Conservation (phyloP, 2,888 invertebrate species). For the Euphydryas editha region DNA sequence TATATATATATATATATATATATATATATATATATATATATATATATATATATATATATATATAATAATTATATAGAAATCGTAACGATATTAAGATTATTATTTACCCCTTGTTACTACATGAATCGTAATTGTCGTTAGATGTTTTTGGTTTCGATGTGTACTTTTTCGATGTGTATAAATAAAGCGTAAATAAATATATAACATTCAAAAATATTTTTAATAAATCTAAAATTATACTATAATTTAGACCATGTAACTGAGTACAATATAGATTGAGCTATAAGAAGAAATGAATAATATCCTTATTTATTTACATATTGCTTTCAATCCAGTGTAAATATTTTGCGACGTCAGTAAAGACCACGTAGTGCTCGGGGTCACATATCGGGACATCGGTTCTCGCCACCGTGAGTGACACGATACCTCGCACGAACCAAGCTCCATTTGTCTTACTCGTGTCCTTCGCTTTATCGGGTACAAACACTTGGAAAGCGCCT, state of each 20-base stretch:
- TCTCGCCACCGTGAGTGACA: slow-evolving; percentile 53
- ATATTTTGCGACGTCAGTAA: slow-evolving; percentile 67
- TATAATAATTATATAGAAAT: too few species aligned
- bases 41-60: too few species aligned
- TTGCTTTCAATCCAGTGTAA: slow-evolving; percentile 52
- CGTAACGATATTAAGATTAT: too few species aligned
- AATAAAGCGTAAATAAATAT: too few species aligned
- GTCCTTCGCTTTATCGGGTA: slow-evolving; percentile 50
- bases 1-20: too few species aligned
- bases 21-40: too few species aligned
- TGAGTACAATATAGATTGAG: not conserved
- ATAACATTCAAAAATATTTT: too few species aligned
- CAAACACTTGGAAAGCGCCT: slow-evolving; percentile 69
- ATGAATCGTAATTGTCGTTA: too few species aligned
- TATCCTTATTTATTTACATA: not conserved
- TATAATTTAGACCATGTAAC: not conserved
- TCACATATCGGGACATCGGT: slow-evolving; percentile 63
- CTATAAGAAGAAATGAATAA: not conserved
- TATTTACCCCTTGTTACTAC: too few species aligned
- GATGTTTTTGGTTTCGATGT: too few species aligned
- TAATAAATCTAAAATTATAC: too few species aligned
- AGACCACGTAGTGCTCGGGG: slow-evolving; percentile 68
- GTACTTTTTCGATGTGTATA: too few species aligned
- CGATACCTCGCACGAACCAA: slow-evolving; percentile 59
- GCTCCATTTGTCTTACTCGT: slow-evolving; percentile 47